Evolutionary conservation across 2,888 invertebrate species (phyloP).

Genomic region (Uloborus plumipes): DNA sequence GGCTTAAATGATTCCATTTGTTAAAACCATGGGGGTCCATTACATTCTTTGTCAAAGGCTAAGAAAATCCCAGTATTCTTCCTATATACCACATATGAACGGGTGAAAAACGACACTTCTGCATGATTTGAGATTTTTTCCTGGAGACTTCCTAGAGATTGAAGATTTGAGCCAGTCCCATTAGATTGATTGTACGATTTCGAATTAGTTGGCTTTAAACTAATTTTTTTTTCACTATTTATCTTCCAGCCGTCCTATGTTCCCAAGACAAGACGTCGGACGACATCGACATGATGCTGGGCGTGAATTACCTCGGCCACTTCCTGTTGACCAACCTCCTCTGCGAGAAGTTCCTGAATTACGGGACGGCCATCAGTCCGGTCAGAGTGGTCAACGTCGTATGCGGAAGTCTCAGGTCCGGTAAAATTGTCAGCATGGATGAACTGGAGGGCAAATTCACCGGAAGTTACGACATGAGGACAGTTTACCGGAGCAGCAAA

Average conservation of each 20-base stretch:
- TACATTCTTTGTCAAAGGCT: no score
- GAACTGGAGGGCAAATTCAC: conserved; percentile 51
- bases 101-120: no score
- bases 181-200: no score
- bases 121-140: no score
- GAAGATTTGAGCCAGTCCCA: no score
- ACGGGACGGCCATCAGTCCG: conserved; percentile 36
- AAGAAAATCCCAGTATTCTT: no score
- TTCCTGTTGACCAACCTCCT: conserved; percentile 66
- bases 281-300: conserved; percentile 66
- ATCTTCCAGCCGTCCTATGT: conserved; percentile 61
- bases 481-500: conserved; percentile 58
- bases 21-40: no score
- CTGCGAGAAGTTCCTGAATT: conserved; percentile 61
- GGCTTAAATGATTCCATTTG: no score
- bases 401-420: conserved; percentile 64
- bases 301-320: conserved; percentile 67
- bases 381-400: conserved; percentile 66
- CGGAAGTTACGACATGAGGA: conserved; percentile 43
- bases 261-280: conserved; percentile 65
- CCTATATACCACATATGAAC: no score
- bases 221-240: neutral
- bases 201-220: no score
- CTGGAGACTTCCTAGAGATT: no score
- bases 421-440: conserved; percentile 52